Evolutionary conservation across 2,113 vertebrate genomes (phyloP).

Genomic region (Xyrauchen texanus): DNA sequence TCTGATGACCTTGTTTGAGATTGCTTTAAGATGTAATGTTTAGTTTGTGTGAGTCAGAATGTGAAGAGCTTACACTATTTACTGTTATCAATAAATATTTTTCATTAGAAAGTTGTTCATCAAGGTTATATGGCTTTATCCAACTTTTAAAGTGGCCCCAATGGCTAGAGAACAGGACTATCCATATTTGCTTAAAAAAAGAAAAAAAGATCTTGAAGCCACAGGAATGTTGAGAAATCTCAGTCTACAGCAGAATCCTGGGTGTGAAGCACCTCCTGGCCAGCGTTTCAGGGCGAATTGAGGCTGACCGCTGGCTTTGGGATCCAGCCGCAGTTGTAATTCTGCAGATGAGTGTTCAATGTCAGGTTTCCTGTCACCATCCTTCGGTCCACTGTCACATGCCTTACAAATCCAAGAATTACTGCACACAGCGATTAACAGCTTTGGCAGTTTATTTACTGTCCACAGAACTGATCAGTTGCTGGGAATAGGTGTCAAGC

Average conservation of each 20-base stretch:
- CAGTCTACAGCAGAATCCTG: conserved; percentile 24
- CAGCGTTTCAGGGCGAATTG: neutral
- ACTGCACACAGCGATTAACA: conserved; percentile 31
- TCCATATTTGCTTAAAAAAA: conserved; percentile 13
- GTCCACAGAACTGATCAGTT: neutral
- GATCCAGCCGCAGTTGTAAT: conserved; percentile 36
- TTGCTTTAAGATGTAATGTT: neutral
- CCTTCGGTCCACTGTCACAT: conserved; percentile 33
- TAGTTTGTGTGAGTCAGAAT: too few species aligned
- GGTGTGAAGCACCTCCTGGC: conserved; percentile 31
- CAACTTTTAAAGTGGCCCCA: conserved; percentile 22
- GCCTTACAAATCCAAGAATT: conserved; percentile 37
- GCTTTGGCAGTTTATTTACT: neutral
- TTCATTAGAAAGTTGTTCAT: neutral
- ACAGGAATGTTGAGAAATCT: conserved; percentile 23
- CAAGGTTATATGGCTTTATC: neutral
- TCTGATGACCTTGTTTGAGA: neutral
- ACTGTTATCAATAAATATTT: neutral
- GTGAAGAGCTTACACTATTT: neutral
- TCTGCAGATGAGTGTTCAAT: conserved; percentile 42
- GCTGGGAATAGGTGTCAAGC: neutral
- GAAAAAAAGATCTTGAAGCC: conserved; percentile 32
- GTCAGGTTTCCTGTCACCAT: conserved; percentile 31
- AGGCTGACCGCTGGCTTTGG: conserved; percentile 8
- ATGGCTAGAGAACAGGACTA: neutral